Base-by-base conservation (phyloP, 2,888 invertebrate genomes). In the Cylloceria caligata region DNA sequence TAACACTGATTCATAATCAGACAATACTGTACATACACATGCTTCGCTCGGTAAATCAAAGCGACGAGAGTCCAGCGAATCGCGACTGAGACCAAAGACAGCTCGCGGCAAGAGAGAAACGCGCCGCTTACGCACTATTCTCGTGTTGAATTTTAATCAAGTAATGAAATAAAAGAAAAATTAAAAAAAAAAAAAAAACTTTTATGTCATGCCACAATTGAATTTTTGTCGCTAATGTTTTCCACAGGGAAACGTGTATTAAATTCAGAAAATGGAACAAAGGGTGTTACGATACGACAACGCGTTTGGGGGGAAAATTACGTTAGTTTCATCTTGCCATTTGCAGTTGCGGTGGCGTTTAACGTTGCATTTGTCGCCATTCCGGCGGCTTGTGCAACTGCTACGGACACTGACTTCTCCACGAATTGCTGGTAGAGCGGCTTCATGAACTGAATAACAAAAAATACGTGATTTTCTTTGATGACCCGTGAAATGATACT, bases 361-460 rank as follows among this genome's bases (percentile, higher is more conserved):
- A 90, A 72, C 87, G 94, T 93, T 80, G 94, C 91, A 85, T 94
- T 94, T 74, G 96, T 94, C 7, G 96, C 95, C 77, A 95, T 94
- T 92, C 95, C 96, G 78, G 96, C 96, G 88, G 96, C 97, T 92
- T 95, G 96, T 68, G 94, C 95, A 86, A 97, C 96, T 88, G 96
- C 97, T 93, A 96, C 96, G 92, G 97, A 96, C 93, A 97, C 95
- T 90, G 97, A 96, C 93, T 96, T 96, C 93, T 97, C 97, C 91
- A 97, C 94, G 91, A 96, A 96, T 84, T 95, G 94, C 92, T 97
- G 96, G 93, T 97, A 97, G 85, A 96, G 93, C 85, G 97, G 97
- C 93, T 97, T 97, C 96, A 97, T 95, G 87, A 96, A 93, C 97
- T 97, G 93, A 19, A 68, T 60, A 73, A 79, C 62, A 45, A 45